Evolutionary conservation across 1,140 invertebrate genomes (phyloP), one percentile per base, ranked within the genome.

Genomic region (Drosophila malerkotliana): DNA sequence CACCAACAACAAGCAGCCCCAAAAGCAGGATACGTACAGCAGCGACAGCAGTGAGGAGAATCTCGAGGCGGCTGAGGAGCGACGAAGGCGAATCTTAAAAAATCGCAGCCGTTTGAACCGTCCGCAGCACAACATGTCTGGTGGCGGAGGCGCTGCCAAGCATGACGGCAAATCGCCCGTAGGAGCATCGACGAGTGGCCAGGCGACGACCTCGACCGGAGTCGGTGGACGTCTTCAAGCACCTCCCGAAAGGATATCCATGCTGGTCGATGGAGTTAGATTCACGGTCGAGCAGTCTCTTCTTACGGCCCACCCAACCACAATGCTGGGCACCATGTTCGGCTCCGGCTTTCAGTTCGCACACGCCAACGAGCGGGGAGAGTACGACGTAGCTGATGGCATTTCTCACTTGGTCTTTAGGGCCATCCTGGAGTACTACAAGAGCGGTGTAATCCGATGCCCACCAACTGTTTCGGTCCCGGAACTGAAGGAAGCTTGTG

Each of bases 341-440:
- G 98, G 97, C 91, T 97, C 97, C 14, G 97, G 97, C 47, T 93
- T 98, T 53, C 98, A 99, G 77, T 98, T 98, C 91, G 97, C 97
- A 0, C 96, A 98, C 88, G 95, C 98, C 1, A 99, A 99, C 92
- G 98, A 99, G 72, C 93, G 97, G 8, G 98, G 99, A 2, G 99
- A 99, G 92, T 99, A 97, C 92, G 97, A 99, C 89, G 97, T 99
- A 21, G 98, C 98, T n/a, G 98, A 99, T 72, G 99, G 99, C 0
- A 98, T 99, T 72, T 98, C 98, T 0, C 97, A 98, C 0, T 96
- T 97, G 44, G 96, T 99, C 3, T 99, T 99, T 91, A 94, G 98
- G 45, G 96, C 98, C 0, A 98, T 99, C 83, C 93, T 99, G 79
- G 99, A 99, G 72, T 99, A 96, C 92, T 99, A 99, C 92, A 96